Evolutionary conservation across 2,797 vertebrate genomes (phyloP).

Genomic region (Momotus momota): DNA sequence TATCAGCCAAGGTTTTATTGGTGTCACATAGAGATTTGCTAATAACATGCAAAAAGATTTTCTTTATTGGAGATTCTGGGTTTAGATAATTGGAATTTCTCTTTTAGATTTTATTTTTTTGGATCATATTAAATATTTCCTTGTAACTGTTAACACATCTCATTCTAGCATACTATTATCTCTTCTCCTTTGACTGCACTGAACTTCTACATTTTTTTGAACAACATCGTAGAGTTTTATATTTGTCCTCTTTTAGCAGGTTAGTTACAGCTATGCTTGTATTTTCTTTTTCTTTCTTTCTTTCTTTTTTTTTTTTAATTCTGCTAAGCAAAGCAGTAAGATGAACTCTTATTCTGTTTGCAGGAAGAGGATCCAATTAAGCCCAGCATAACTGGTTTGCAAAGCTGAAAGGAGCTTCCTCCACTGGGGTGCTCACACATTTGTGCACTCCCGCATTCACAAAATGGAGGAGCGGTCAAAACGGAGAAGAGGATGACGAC

Average conservation of each 20-base stretch:
- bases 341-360: background rate
- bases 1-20: slow-evolving; percentile 11
- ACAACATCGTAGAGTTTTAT: background rate
- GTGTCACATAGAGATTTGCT: background rate
- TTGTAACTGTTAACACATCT: background rate
- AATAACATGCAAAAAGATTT: background rate
- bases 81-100: background rate
- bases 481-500: background rate
- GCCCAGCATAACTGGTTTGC: background rate
- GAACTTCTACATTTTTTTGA: background rate
- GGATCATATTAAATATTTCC: background rate
- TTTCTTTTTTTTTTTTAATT: background rate
- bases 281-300: background rate
- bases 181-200: background rate
- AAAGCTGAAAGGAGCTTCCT: background rate
- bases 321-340: background rate
- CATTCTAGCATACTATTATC: background rate
- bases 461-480: background rate
- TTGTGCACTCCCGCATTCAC: background rate
- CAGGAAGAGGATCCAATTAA: background rate
- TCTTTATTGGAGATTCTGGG: background rate
- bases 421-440: background rate
- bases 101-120: background rate
- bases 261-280: background rate
- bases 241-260: background rate